phyloP scores from a whole-genome alignment of 2,888 invertebrate genomes.

The Aelia acuminata region DNA sequence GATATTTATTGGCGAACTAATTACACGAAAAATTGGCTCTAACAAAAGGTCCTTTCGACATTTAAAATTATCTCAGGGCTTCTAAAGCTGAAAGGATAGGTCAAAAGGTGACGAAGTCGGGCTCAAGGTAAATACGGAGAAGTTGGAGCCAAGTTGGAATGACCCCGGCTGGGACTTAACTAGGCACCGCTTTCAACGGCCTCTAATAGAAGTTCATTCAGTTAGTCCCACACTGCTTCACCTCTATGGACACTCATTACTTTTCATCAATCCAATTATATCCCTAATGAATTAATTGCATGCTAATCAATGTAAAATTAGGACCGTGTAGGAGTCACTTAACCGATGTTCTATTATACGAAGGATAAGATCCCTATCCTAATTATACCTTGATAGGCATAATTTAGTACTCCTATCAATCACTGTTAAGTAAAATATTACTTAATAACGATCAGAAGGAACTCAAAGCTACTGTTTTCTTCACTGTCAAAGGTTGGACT shows the following conservation, averaged over 20 bases:
- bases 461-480: too few relatives aligned
- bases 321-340: neutral
- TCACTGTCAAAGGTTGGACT: too few relatives aligned
- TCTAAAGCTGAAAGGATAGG: neutral
- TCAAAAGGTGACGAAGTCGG: constrained; percentile 27
- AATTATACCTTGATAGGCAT: too few relatives aligned
- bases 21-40: neutral
- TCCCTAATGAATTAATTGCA: neutral
- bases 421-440: too few relatives aligned
- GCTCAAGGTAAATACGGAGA: constrained; percentile 26
- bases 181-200: neutral
- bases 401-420: too few relatives aligned
- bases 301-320: neutral
- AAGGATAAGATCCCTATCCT: too few relatives aligned
- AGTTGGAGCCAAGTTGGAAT: constrained; percentile 15
- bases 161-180: neutral
- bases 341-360: neutral
- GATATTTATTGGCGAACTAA: constrained; percentile 23
- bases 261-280: neutral
- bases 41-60: constrained; percentile 22
- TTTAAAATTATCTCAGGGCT: neutral
- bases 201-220: constrained; percentile 12
- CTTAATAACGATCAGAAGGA: too few relatives aligned
- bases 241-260: neutral
- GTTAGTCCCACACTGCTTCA: neutral